A percentile compares a stretch with the other conserved stretches of the same genome.
Conservation (phyloP, 2,888 invertebrate genomes). For the Lasiommata megera region DNA sequence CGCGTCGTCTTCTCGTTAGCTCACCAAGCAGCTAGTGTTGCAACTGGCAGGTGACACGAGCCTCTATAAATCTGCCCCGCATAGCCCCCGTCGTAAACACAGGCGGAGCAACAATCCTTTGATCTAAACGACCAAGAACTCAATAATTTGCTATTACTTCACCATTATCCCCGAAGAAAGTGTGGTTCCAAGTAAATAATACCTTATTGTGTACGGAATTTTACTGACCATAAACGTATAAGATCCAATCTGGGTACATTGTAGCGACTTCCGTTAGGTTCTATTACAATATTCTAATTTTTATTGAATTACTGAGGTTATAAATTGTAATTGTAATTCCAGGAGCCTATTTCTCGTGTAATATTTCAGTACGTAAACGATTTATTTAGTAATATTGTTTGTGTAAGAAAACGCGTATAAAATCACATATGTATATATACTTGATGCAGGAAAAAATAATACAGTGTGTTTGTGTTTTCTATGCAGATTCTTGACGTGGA, state of each 20-base stretch:
- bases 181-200: slow-evolving; percentile 18
- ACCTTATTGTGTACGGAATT: slow-evolving; percentile 9
- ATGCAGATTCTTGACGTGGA: no score
- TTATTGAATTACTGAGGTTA: neutral
- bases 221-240: slow-evolving; percentile 13
- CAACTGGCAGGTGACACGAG: slow-evolving; percentile 70
- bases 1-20: slow-evolving; percentile 39
- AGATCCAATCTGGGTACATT: slow-evolving; percentile 8
- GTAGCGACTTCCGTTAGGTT: slow-evolving; percentile 1
- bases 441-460: no score
- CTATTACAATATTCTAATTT: neutral
- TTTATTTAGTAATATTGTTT: no score
- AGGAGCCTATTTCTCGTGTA: neutral
- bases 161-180: slow-evolving; percentile 22
- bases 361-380: no score
- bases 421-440: no score
- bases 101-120: slow-evolving; percentile 50
- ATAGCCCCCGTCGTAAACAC: slow-evolving; percentile 49
- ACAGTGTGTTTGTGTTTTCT: no score
- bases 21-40: slow-evolving; percentile 60
- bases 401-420: no score
- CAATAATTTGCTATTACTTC: slow-evolving; percentile 55
- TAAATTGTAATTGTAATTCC: neutral
- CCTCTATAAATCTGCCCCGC: slow-evolving; percentile 64
- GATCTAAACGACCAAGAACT: slow-evolving; percentile 55